A percentile compares a stretch with the other conserved stretches of the same genome.
These are phyloP conservation scores for Holothuria scabra DNA, from an alignment of 53 echinoderm and acorn worm genomes.

Conservation along the genomic window DNA sequence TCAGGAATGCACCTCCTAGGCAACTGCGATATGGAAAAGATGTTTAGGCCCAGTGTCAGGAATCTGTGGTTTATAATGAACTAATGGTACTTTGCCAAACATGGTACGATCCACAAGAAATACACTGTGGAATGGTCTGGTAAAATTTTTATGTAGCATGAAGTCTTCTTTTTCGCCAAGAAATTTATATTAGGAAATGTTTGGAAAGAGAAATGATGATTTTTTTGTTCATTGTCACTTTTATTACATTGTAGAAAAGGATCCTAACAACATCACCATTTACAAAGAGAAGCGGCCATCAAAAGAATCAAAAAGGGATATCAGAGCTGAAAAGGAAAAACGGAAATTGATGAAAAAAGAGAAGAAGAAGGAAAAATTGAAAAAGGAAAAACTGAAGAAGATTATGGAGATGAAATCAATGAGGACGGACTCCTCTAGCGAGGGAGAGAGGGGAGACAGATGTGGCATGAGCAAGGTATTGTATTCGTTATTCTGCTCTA, in stretches of 20 bases:
- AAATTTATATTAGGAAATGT: too few species aligned
- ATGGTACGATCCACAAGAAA: too few species aligned
- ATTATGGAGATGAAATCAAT: conserved; percentile 62
- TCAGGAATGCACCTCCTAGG: too few species aligned
- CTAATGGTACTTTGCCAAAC: too few species aligned
- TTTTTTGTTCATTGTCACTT: not conserved
- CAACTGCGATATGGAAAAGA: too few species aligned
- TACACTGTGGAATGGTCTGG: too few species aligned
- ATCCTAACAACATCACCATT: conserved; percentile 60
- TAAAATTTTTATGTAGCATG: too few species aligned
- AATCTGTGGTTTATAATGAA: too few species aligned
- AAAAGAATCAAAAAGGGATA: conserved; percentile 66
- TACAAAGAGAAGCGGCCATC: conserved; percentile 74
- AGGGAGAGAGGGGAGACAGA: conserved; percentile 22
- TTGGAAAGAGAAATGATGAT: too few species aligned
- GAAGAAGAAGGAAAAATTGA: conserved; percentile 55
- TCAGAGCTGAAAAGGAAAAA: conserved; percentile 45
- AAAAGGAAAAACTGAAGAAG: conserved; percentile 52
- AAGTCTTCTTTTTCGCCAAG: too few species aligned
- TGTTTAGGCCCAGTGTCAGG: too few species aligned
- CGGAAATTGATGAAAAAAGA: conserved; percentile 48
- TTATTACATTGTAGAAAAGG: conserved; percentile 38
- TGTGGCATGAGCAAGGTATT: conserved; percentile 18
- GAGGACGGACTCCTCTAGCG: conserved; percentile 18
- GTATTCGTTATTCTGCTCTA: too few species aligned